phyloP scores from a whole-genome alignment of 2,888 invertebrate genomes.

The Hemistola chrysoprasaria region DNA sequence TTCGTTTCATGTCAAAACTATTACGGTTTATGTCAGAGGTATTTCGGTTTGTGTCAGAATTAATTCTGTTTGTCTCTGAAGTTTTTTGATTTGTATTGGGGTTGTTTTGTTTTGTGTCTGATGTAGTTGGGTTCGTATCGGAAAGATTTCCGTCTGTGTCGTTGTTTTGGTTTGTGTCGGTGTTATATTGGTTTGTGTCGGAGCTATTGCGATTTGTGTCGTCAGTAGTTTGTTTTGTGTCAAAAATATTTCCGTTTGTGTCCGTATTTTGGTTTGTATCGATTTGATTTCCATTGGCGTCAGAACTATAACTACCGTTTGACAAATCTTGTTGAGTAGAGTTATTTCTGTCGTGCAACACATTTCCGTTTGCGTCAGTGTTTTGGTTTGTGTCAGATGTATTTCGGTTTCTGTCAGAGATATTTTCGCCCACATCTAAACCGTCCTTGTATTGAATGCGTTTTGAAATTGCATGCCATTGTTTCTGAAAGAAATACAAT shows the following conservation, averaged over 20 bases:
- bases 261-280: no score
- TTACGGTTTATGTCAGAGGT: not conserved
- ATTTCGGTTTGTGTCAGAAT: not conserved
- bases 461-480: conserved; percentile 82
- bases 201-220: not conserved
- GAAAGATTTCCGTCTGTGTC: not conserved
- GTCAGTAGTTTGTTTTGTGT: no score
- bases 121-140: not conserved
- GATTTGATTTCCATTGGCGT: no score
- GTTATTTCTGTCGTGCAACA: no score
- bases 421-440: conserved; percentile 5
- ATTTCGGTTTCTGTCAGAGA: conserved; percentile 32
- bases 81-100: not conserved
- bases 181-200: not conserved
- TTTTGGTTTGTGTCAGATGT: not conserved
- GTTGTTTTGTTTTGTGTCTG: not conserved
- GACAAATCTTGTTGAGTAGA: no score
- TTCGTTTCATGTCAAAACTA: not conserved
- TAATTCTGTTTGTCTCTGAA: not conserved
- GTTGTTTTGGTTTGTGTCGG: not conserved
- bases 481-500: conserved; percentile 62
- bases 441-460: conserved; percentile 51
- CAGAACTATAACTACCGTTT: no score
- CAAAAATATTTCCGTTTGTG: no score
- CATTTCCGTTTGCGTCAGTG: no score